phyloP scores from a whole-genome alignment of 2,113 vertebrate genomes.

The Dipodomys ordii region DNA sequence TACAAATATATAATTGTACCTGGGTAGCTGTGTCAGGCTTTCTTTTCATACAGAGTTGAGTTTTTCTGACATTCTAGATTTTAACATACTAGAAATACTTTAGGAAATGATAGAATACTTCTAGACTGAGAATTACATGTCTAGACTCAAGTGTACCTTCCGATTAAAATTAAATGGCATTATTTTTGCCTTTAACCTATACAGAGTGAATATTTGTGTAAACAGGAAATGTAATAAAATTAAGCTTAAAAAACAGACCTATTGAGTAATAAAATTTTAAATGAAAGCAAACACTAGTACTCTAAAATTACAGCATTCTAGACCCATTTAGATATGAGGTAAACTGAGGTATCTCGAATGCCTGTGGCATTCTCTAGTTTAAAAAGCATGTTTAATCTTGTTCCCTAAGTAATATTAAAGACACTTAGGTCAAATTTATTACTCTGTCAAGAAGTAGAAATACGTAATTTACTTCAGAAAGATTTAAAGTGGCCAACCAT shows the following conservation, averaged over 20 bases:
- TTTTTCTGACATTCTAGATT: slow-evolving; percentile 8
- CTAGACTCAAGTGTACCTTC: neutral
- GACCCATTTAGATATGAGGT: neutral
- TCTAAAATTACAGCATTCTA: slow-evolving; percentile 25
- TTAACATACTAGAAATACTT: slow-evolving; percentile 25
- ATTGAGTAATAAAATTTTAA: slow-evolving; percentile 1
- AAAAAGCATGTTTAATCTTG: slow-evolving; percentile 20
- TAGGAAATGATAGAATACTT: neutral
- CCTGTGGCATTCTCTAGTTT: neutral
- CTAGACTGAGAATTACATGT: neutral
- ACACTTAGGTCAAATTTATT: neutral
- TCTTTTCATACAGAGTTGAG: slow-evolving; percentile 7
- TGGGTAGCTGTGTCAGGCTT: neutral
- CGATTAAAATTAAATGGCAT: slow-evolving; percentile 5
- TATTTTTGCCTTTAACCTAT: slow-evolving; percentile 41
- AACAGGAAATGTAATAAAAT: slow-evolving; percentile 26
- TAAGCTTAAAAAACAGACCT: slow-evolving; percentile 10
- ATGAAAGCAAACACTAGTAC: neutral
- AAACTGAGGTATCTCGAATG: neutral
- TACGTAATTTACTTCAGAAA: neutral
- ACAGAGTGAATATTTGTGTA: neutral
- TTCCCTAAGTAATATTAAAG: neutral
- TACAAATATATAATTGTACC: neutral
- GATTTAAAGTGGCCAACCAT: neutral
- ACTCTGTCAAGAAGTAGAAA: neutral